Evolutionary conservation across 2,888 invertebrate species (phyloP).

Genomic region (Ctenicera cuprea): DNA sequence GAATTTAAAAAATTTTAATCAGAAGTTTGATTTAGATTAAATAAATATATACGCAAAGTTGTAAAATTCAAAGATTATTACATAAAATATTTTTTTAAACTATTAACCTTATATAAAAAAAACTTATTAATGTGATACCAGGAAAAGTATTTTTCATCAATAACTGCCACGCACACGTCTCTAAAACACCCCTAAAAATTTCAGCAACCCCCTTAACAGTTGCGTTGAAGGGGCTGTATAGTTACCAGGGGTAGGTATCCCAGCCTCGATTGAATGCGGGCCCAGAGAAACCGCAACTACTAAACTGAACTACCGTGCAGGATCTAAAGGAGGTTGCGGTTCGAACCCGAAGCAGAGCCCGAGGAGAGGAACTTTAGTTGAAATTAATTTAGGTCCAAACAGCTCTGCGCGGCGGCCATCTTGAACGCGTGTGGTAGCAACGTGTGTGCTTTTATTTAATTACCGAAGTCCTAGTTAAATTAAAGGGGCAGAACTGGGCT

Average conservation of each 20-base stretch:
- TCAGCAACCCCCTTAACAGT: background rate
- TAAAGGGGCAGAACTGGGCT: conserved; percentile 70
- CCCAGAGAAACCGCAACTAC: conserved; percentile 64
- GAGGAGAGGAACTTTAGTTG: conserved; percentile 68
- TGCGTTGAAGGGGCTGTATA: background rate
- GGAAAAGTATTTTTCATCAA: too few relatives aligned
- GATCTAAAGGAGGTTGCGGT: conserved; percentile 60
- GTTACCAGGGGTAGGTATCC: conserved; percentile 18
- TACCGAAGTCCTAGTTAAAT: conserved; percentile 71
- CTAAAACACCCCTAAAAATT: too few relatives aligned
- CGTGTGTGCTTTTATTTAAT: conserved; percentile 71
- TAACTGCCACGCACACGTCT: background rate
- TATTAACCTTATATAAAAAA: too few relatives aligned
- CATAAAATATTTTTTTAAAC: too few relatives aligned
- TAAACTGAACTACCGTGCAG: conserved; percentile 63
- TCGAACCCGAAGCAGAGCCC: conserved; percentile 58
- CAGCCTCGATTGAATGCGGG: conserved; percentile 46
- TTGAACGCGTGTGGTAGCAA: conserved; percentile 68
- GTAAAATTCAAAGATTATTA: too few relatives aligned
- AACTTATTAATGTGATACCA: too few relatives aligned
- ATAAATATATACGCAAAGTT: too few relatives aligned
- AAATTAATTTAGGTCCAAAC: conserved; percentile 71
- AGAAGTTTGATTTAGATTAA: too few relatives aligned
- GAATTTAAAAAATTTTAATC: too few relatives aligned
- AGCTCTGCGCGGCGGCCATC: conserved; percentile 63